phyloP scores from a whole-genome alignment of 2,113 vertebrate genomes.

The Oceanites oceanicus region DNA sequence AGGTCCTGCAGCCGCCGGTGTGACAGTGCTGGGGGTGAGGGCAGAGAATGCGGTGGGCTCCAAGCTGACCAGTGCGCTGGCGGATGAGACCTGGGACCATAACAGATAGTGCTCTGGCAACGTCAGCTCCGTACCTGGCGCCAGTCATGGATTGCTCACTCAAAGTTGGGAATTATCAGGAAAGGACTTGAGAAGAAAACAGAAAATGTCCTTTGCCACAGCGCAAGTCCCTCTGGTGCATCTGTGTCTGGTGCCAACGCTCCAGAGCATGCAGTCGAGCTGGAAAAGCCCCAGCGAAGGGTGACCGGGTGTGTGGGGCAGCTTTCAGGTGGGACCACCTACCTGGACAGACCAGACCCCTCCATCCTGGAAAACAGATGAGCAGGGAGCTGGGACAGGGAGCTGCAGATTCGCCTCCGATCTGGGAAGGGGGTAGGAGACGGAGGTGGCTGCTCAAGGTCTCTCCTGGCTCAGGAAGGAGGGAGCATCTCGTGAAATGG shows the following conservation, averaged over 20 bases:
- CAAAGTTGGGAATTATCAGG: background rate
- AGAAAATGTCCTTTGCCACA: background rate
- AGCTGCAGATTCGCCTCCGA: background rate
- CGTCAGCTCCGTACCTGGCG: background rate
- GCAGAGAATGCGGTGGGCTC: rapidly evolving
- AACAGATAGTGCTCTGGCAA: background rate
- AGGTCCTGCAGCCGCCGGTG: background rate
- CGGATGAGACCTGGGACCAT: no score
- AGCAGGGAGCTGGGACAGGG: background rate
- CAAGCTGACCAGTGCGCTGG: rapidly evolving
- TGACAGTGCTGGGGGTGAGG: background rate
- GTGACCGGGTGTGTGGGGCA: rapidly evolving
- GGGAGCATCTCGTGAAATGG: background rate
- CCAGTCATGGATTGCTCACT: background rate
- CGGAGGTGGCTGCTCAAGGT: background rate
- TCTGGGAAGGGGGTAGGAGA: background rate
- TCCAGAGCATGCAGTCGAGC: background rate
- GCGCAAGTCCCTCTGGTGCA: background rate
- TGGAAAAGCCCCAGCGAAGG: background rate
- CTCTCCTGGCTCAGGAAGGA: background rate
- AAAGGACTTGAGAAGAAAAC: background rate
- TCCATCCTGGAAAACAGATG: background rate
- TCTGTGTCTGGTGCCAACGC: background rate
- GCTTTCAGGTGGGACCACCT: background rate
- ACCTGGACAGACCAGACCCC: no score